These are phyloP conservation scores for Xanthorhoe designata DNA, from an alignment of 2,888 invertebrate genomes.

Conservation along the genomic window DNA sequence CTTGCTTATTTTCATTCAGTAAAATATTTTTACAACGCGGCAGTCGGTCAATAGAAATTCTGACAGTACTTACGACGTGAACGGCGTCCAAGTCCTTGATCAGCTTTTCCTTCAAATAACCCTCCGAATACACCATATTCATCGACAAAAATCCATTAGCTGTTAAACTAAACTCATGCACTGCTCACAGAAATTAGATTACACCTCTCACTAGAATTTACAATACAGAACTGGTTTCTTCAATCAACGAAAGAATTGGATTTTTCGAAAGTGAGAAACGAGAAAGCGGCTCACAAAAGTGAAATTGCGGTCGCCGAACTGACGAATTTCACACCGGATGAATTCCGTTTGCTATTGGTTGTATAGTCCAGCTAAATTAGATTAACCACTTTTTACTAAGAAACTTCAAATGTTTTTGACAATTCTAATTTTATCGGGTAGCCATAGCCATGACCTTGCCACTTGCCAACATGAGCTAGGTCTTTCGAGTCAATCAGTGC, in stretches of 20 bases:
- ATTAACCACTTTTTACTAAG: conserved; percentile 35
- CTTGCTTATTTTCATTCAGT: conserved; percentile 53
- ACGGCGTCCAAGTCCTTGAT: conserved; percentile 88
- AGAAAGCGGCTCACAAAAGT: conserved; percentile 76
- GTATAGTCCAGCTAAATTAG: conserved; percentile 50
- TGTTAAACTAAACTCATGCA: conserved; percentile 58
- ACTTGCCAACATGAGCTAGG: background rate
- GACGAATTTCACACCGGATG: conserved; percentile 72
- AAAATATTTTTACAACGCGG: conserved; percentile 61
- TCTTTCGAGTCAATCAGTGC: background rate
- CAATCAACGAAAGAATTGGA: conserved; percentile 59
- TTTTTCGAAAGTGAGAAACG: conserved; percentile 75
- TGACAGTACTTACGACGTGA: conserved; percentile 89
- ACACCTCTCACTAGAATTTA: conserved; percentile 59
- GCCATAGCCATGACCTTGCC: conserved; percentile 54
- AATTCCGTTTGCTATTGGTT: conserved; percentile 49
- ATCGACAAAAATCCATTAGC: conserved; percentile 66
- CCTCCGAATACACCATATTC: conserved; percentile 88
- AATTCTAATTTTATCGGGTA: conserved; percentile 51
- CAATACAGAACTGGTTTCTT: conserved; percentile 59
- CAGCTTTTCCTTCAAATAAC: conserved; percentile 88
- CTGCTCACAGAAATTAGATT: conserved; percentile 60
- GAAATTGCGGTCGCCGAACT: conserved; percentile 73
- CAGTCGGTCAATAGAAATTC: conserved; percentile 64
- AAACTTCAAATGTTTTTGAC: conserved; percentile 37